Base-by-base conservation (phyloP, 2,113 vertebrate species). In the Phocoena phocoena region DNA sequence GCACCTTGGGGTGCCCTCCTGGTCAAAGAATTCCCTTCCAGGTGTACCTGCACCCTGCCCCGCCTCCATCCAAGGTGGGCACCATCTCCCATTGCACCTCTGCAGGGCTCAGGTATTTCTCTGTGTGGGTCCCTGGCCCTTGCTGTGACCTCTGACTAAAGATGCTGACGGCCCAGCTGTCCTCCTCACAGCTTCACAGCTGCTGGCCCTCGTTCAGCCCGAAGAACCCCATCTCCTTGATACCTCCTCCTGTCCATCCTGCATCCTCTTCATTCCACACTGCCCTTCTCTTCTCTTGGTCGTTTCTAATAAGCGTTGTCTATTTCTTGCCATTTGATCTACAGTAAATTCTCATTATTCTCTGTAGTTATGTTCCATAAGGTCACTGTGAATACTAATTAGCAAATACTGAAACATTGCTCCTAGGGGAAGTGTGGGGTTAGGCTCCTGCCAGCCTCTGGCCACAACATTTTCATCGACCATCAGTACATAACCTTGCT, bases 21-120 rank as follows among this genome's bases (percentile, higher is more conserved):
- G 41, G 68, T 6, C 36, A 25, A 7, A 73, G 92, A 80, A 23
- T 80, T 67, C 20, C 73, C 70, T 26, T 60, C 50, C 38, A 20
- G 2, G 21, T 6, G 0, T 17, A 21, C 53, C 38, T 33, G 10
- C 8, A 5, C 1, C 55, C 17, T 26, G 17, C 3, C 1, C 31
- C 3, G 1, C 7, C 60, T 14, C 8, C 1, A 14, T 38, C 5
- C 50, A 63, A 58, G 26, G 25, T 6, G 20, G 21, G 53, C 60
- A n/a, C 60, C 41, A 6, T 38, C n/a, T 70, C 60, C 38, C 18
- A 0, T 3, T 36, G 50, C 41, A 67, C 36, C 83, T 41, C 53
- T 13, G 9, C 5, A 5, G 10, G 28, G 7, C 53, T 23, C 44
- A 2, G 74, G 13, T 21, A n/a, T 62, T 73, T 67, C 41, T 47